These are phyloP conservation scores for Blera fallax DNA, from an alignment of 2,888 invertebrate species.

Conservation along the genomic window DNA sequence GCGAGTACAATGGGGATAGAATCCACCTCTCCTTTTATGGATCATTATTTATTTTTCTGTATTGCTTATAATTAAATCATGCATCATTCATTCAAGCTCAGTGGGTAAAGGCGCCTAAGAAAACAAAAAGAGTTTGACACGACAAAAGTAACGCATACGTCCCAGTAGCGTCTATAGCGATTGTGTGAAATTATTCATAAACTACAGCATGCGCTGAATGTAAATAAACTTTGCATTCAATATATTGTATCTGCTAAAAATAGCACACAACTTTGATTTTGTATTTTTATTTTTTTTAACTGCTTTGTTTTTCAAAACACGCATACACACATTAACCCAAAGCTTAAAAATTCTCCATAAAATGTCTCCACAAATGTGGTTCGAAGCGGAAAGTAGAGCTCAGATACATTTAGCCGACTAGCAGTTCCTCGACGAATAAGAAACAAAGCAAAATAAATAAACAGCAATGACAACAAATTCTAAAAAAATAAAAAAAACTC, in stretches of 20 bases:
- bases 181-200: slow-evolving; percentile 32
- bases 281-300: not conserved
- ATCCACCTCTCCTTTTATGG: not conserved
- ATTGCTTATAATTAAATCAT: not conserved
- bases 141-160: slow-evolving; percentile 51
- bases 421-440: not conserved
- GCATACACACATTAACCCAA: not conserved
- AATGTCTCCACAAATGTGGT: not conserved
- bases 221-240: not conserved
- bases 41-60: not conserved
- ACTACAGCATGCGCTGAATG: not conserved
- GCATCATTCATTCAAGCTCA: slow-evolving; percentile 1
- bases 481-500: not conserved
- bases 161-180: slow-evolving; percentile 48
- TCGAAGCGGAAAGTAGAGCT: not conserved
- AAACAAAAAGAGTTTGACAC: not conserved
- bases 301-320: slow-evolving; percentile 1
- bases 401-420: not conserved
- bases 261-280: not conserved
- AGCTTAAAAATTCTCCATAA: not conserved
- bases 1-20: not conserved
- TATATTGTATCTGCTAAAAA: slow-evolving; percentile 33
- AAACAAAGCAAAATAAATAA: slow-evolving; percentile 3
- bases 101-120: slow-evolving; percentile 17
- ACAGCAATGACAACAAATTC: not conserved